phyloP scores from a whole-genome alignment of 1,140 invertebrate species.

The Gerris buenoi region DNA sequence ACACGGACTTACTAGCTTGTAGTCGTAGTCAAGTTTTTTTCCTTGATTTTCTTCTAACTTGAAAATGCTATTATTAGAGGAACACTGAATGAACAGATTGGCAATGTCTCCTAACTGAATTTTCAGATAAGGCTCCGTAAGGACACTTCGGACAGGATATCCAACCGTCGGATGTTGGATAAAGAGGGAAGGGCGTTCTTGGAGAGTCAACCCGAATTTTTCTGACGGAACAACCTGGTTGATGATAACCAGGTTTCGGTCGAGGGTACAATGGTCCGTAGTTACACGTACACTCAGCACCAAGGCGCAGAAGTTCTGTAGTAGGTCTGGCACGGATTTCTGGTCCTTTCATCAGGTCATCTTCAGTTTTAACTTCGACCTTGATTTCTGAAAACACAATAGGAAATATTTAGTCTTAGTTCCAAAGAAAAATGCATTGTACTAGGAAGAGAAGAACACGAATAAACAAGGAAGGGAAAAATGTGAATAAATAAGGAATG shows the following conservation, averaged over 20 bases:
- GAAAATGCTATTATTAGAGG: no score
- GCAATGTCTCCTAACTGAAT: not conserved
- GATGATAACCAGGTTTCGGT: not conserved
- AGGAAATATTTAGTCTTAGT: not conserved
- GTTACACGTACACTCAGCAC: not conserved
- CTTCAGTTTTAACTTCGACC: not conserved
- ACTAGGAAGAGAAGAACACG: not conserved
- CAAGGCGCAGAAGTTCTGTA: not conserved
- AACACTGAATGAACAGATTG: not conserved
- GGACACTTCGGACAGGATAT: not conserved
- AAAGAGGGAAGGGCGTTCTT: no score
- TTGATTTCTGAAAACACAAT: not conserved
- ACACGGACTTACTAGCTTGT: no score
- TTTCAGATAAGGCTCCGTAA: not conserved
- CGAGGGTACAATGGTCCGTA: not conserved
- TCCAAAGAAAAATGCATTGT: not conserved
- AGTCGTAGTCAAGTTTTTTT: no score
- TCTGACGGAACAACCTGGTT: no score
- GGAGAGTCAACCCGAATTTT: no score
- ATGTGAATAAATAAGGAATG: no score
- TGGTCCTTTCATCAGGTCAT: not conserved
- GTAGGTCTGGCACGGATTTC: not conserved
- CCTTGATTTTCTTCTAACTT: no score
- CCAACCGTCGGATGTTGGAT: not conserved
- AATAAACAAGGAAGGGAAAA: no score